Percentiles rank a stretch among this genome's conserved stretches.
phyloP scores from a whole-genome alignment of 2,888 invertebrate species.

The Sesamia inferens region DNA sequence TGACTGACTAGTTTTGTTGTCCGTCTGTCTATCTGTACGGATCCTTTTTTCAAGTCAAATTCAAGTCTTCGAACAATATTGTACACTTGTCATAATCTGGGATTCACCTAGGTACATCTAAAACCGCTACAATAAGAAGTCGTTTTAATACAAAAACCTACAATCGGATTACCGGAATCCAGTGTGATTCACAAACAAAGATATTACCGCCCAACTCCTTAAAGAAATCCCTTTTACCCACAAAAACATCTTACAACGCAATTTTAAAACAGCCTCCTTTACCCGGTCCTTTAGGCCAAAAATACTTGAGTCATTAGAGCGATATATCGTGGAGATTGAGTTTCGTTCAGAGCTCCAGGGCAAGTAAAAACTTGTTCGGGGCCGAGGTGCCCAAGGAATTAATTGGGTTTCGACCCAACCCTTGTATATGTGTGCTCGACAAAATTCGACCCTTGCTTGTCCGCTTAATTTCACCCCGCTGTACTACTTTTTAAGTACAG shows the following conservation, averaged over 20 bases:
- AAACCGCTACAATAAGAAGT: background rate
- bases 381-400: slow-evolving; percentile 74
- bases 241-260: slow-evolving; percentile 43
- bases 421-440: slow-evolving; percentile 77
- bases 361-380: slow-evolving; percentile 73
- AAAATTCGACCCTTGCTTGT: slow-evolving; percentile 73
- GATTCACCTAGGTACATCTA: background rate
- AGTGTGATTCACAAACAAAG: slow-evolving; percentile 36
- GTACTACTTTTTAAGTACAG: slow-evolving; percentile 56
- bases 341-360: slow-evolving; percentile 69
- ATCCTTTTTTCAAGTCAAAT: background rate
- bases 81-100: background rate
- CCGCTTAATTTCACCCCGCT: slow-evolving; percentile 70
- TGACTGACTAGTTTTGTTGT: background rate
- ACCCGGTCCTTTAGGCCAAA: slow-evolving; percentile 48
- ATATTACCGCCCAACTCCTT: slow-evolving; percentile 45
- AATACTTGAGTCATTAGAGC: slow-evolving; percentile 65
- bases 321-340: slow-evolving; percentile 71
- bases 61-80: background rate
- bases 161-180: slow-evolving; percentile 24
- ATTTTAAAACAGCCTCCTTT: slow-evolving; percentile 50
- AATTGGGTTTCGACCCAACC: slow-evolving; percentile 78
- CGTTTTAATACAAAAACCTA: background rate
- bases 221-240: slow-evolving; percentile 38
- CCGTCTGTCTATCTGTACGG: too few relatives aligned